Evolutionary conservation across 1,140 invertebrate species (phyloP), one percentile per base, ranked within the genome.

Genomic region (Bombus huntii): DNA sequence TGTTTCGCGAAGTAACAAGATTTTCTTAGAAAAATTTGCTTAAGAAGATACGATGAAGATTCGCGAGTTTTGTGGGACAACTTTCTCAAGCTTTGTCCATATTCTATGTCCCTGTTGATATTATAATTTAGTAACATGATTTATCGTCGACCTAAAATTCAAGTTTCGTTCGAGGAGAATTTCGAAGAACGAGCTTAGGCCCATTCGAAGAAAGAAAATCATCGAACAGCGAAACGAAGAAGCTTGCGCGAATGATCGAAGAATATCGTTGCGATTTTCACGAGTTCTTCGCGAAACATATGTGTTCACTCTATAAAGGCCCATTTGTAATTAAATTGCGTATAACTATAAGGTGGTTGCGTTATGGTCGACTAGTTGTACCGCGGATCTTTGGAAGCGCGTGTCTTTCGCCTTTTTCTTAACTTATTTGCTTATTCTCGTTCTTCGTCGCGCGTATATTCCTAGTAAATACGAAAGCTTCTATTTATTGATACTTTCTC

Each of bases 341-440:
- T 68, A 39, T 37, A 66, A 25, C 28, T 68, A 2, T 37, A 47
- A 39, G 22, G 28, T 79, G 62, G 12, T 66, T 65, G 37, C 57
- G 57, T 74, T 34, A 34, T 31, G 31, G n/a, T 34, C 42, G 44
- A 25, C 42, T 47, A 18, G 53, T 15, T 15, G 31, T 39, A 25
- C n/a, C 77, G 31, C 25, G 15, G 12, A 28, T 34, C 31, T n/a
- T 9, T 37, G 39, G 12, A 72, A 39, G 13, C 39, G 39, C 39
- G 39, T 72, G 25, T 68, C 47, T 62, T 44, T 34, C 34, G 1
- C 10, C 15, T 62, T 73, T 34, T 42, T 59, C 25, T 47, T 82
- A 82, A 82, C 31, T 82, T 82, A 82, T 82, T 82, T 47, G 42
- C 42, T 75, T 39, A 59, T 59, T 73, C 28, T 12, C 31, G 34